A percentile compares a stretch with the other conserved stretches of the same genome.
These are phyloP conservation scores for Pardosa pseudoannulata DNA, from an alignment of 2,888 invertebrate species.

Conservation along the genomic window DNA sequence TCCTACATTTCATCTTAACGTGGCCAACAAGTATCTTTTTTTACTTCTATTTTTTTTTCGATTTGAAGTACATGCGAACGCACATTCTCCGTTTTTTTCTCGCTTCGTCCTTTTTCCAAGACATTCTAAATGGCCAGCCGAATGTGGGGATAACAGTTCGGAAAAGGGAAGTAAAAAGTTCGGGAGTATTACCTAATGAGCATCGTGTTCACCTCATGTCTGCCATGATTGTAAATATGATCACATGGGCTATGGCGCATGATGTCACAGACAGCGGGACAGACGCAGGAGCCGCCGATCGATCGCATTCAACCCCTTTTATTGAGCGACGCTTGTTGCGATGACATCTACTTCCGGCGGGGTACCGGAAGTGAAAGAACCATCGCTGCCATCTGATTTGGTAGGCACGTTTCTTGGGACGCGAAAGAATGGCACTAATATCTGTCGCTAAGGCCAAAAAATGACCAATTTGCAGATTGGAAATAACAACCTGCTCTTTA, in stretches of 20 bases:
- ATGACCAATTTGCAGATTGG: too few species aligned
- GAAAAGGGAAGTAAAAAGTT: constrained; percentile 29
- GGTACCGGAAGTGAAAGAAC: constrained; percentile 37
- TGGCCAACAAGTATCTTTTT: not conserved
- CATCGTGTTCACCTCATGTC: constrained; percentile 69
- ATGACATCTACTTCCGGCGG: constrained; percentile 67
- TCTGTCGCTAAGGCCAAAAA: too few species aligned
- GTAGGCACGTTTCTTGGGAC: too few species aligned
- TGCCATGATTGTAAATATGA: constrained; percentile 73
- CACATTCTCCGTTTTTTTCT: not conserved
- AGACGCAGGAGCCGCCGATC: constrained; percentile 41
- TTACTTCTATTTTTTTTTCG: not conserved
- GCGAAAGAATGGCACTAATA: too few species aligned
- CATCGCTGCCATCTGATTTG: too few species aligned
- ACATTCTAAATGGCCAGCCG: not conserved
- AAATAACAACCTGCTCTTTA: too few species aligned
- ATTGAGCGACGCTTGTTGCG: constrained; percentile 29
- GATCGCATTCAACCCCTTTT: constrained; percentile 24
- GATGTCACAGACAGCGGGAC: constrained; percentile 62
- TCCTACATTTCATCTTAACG: constrained; percentile 49
- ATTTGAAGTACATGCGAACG: not conserved
- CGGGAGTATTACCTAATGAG: constrained; percentile 65
- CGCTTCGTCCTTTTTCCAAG: not conserved
- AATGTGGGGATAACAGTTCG: not conserved
- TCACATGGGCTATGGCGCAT: constrained; percentile 70